Evolutionary conservation across 2,797 vertebrate genomes (phyloP).

Genomic region (Vespertilio murinus): DNA sequence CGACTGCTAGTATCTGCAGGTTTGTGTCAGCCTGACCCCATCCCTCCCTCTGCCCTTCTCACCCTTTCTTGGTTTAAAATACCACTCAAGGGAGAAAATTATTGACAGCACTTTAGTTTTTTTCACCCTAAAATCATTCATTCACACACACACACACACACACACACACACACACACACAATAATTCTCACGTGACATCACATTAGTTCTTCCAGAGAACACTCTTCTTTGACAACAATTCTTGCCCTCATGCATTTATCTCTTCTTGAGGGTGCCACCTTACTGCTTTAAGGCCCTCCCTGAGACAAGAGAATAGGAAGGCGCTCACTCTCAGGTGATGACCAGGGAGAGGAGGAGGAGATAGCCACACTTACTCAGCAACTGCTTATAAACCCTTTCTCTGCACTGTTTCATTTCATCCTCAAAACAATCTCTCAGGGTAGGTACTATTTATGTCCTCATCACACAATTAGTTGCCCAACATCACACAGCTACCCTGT

Average conservation of each 20-base stretch:
- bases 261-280: slow-evolving; percentile 5
- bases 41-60: background rate
- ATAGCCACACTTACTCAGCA: background rate
- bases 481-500: background rate
- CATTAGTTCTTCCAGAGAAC: slow-evolving; percentile 30
- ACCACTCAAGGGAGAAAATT: slow-evolving; percentile 19
- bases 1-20: background rate
- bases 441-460: background rate
- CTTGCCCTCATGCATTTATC: background rate
- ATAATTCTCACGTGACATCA: background rate
- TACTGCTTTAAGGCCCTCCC: background rate
- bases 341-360: background rate
- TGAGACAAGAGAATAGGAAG: background rate
- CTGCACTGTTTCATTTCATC: background rate
- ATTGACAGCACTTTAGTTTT: slow-evolving; percentile 27
- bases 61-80: background rate
- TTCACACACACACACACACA: background rate
- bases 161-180: too few species aligned
- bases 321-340: background rate
- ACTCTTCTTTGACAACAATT: background rate
- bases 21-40: background rate
- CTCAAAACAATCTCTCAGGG: background rate
- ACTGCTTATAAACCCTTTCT: background rate
- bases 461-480: background rate
- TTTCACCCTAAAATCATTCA: slow-evolving; percentile 33